Base-by-base conservation (phyloP, 2,888 invertebrate species). In the Brenthis hecate region DNA sequence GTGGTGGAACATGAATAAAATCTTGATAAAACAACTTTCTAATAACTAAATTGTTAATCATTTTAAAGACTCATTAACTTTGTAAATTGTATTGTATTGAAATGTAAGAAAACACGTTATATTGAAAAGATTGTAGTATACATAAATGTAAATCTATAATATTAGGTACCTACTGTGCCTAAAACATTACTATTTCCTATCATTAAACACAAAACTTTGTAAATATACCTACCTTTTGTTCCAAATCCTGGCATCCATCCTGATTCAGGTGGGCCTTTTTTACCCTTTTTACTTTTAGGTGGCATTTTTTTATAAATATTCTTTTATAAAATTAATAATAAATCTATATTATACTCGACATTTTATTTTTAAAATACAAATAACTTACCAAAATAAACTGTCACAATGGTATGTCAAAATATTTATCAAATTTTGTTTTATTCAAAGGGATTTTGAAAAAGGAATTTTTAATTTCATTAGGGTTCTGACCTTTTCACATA, bases 231-330 rank as follows among this genome's bases (percentile, higher is more conserved):
- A 92, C 92, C 90, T 86, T 89, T 92, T 1, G 92, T 90, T 43
- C 88, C 89, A 72, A 91, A 86, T 48, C 92, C 91, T 23, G 92
- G 91, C 86, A 79, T 84, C 92, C 92, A 92, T 85, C 92, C 92
- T 81, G 92, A 91, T 72, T 91, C 91, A 13, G 90, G 86, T 2
- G 86, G 85, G 54, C 86, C 87, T 75, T 91, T 90, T 74, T 83
- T 86, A 64, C 77, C 80, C 81, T 76, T 79, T 76, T 83, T 84
- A 67, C 80, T 82, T 81, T 89, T 91, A 65, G 83, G 85, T 57
- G 81, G 81, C 92, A 91, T 91, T 85, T 75, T 82, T 75, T 73
- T 69, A 75, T 74, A 65, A 62, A 69, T 72, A 56, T 58, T 56
- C 57, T 70, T 68, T 71, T 72, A 67, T 71, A 72, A 74, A 70